These are phyloP conservation scores for Acanthopleura granulata DNA, from an alignment of 2,888 invertebrate species.

Conservation along the genomic window DNA sequence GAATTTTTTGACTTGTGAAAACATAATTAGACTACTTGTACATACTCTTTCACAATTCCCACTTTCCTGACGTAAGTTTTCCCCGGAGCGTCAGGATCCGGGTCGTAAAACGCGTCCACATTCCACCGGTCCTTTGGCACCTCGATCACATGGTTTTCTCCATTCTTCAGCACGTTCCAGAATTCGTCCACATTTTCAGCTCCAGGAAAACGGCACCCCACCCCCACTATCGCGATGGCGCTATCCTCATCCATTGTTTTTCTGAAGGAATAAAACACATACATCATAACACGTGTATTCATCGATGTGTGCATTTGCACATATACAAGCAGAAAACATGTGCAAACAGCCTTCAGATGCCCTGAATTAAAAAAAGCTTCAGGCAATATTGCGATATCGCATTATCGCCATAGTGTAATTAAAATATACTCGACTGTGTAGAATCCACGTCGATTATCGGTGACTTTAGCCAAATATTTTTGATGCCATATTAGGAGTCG, in stretches of 20 bases:
- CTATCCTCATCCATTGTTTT: constrained; percentile 33
- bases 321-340: no score
- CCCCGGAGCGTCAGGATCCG: constrained; percentile 9
- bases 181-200: constrained; percentile 22
- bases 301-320: no score
- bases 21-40: neutral
- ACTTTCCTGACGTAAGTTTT: constrained; percentile 4
- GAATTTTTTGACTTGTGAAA: no score
- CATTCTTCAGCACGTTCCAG: constrained; percentile 17
- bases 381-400: no score
- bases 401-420: no score
- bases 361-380: no score
- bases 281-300: no score
- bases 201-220: constrained; percentile 20
- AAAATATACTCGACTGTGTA: no score
- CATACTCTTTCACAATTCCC: constrained; percentile 10
- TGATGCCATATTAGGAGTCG: no score
- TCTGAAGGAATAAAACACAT: neutral
- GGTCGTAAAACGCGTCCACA: constrained; percentile 7
- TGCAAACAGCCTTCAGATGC: no score
- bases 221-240: constrained; percentile 19
- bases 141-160: constrained; percentile 22
- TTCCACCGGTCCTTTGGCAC: constrained; percentile 21
- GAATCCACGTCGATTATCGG: no score
- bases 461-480: no score